These are phyloP conservation scores for Phalacrocorax carbo DNA, from an alignment of 2,113 vertebrate species.

Conservation along the genomic window DNA sequence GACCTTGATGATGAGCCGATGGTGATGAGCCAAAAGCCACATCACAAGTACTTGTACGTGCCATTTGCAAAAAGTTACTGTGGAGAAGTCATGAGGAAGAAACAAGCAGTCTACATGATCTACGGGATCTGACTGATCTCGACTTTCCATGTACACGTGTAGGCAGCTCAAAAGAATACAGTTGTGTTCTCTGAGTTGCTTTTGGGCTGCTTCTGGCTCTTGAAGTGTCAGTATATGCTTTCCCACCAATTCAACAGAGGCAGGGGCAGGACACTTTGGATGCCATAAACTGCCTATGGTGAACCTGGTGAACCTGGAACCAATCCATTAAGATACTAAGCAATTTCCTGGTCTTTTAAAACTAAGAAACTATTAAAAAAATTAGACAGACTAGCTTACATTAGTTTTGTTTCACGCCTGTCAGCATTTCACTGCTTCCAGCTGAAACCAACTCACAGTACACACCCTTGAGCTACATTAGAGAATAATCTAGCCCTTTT, in stretches of 20 bases:
- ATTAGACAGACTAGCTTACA: neutral
- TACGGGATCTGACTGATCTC: neutral
- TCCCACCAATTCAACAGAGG: neutral
- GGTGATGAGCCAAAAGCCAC: neutral
- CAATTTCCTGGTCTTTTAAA: neutral
- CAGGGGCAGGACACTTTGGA: neutral
- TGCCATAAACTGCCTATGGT: rapidly evolving
- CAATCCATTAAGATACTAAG: neutral
- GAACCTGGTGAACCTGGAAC: neutral
- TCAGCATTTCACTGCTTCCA: neutral
- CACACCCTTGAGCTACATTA: neutral
- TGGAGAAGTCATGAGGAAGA: neutral
- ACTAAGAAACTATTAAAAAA: neutral
- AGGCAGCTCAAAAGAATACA: neutral
- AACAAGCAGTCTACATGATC: neutral
- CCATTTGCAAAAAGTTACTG: neutral
- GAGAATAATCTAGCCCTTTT: neutral
- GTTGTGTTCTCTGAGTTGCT: neutral
- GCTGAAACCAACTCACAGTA: neutral
- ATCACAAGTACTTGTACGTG: too few species aligned
- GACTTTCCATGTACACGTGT: neutral
- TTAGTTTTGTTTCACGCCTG: neutral
- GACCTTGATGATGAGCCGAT: neutral
- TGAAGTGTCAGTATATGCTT: neutral
- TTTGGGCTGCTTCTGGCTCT: neutral